Base-by-base conservation (phyloP, 2,113 vertebrate genomes). In the Arizona elegans region DNA sequence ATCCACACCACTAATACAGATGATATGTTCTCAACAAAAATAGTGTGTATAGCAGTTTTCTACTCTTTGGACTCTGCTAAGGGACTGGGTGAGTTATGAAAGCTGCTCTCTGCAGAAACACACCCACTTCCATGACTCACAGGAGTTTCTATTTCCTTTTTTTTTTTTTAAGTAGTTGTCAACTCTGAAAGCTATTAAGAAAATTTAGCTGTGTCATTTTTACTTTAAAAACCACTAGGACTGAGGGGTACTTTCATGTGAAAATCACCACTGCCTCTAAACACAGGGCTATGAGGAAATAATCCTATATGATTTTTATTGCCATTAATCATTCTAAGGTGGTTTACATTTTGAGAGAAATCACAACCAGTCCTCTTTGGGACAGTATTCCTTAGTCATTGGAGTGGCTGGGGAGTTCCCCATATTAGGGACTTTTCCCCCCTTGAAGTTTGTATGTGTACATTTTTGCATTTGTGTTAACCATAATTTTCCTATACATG, bases 201-300 rank as follows among this genome's bases (percentile, higher is more conserved):
- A 95, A 96, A 96, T 94, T 93, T 94, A 95, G 93, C 85, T 91
- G 89, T 96, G 55, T 93, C 92, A 96, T 88, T 54, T 54, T 86
- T 75, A 55, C 87, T 94, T 90, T 58, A 54, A 95, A 24, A 59
- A 94, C 24, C 56, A 86, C 7, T 47, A 24, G 59, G 15, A 15
- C 43, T 8, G 11, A 29, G 11, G 89, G 52, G 89, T 9, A 86
- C 91, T 55, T 90, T 92, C 70, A 93, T 81, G 89, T 94, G 70
- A 96, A 70, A 92, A 56, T 50, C 91, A 89, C 87, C 38, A 62
- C 70, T 89, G 53, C 43, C 21, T 94, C 86, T 87, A 21, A 94
- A 89, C 26, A 15, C 89, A 70, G 93, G 94, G 50, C 93, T 94
- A 59, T 53, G n/a, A 93, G 85, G 91, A 29, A 29, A 53, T 21